These are phyloP conservation scores for Periplaneta americana DNA, from an alignment of 1,140 invertebrate genomes.

Conservation along the genomic window DNA sequence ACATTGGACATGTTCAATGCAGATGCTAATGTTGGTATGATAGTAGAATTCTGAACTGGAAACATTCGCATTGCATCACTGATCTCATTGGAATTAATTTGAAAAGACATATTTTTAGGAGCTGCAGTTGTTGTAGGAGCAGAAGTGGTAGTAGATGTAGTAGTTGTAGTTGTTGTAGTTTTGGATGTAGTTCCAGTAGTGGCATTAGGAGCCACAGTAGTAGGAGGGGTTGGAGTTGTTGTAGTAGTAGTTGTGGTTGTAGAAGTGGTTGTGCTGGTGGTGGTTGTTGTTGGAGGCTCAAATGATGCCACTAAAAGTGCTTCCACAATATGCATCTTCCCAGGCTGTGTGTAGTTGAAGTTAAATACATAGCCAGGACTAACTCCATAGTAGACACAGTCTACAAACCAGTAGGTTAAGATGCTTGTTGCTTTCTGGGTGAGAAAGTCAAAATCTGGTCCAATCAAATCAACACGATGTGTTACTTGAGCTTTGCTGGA, in stretches of 20 bases:
- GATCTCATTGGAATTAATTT: neutral
- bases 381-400: slow-evolving; percentile 63
- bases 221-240: slow-evolving; percentile 22
- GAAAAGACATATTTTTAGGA: neutral
- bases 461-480: slow-evolving; percentile 49
- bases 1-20: neutral
- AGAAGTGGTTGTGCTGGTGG: slow-evolving; percentile 50
- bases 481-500: slow-evolving; percentile 55
- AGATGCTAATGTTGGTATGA: neutral
- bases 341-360: slow-evolving; percentile 55
- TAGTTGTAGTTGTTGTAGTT: neutral
- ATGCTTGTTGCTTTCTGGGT: slow-evolving; percentile 53
- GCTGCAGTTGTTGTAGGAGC: neutral
- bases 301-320: slow-evolving; percentile 61
- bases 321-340: slow-evolving; percentile 56
- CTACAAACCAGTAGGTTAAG: slow-evolving; percentile 69
- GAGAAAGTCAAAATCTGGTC: slow-evolving; percentile 53
- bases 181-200: neutral
- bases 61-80: neutral
- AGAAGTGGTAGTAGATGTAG: neutral
- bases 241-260: slow-evolving; percentile 36
- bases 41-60: neutral
- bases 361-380: slow-evolving; percentile 51
- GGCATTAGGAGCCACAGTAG: slow-evolving; percentile 39
- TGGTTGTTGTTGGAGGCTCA: slow-evolving; percentile 52